Evolutionary conservation across 2,113 vertebrate species (phyloP).

Genomic region (Chaetodon auriga): DNA sequence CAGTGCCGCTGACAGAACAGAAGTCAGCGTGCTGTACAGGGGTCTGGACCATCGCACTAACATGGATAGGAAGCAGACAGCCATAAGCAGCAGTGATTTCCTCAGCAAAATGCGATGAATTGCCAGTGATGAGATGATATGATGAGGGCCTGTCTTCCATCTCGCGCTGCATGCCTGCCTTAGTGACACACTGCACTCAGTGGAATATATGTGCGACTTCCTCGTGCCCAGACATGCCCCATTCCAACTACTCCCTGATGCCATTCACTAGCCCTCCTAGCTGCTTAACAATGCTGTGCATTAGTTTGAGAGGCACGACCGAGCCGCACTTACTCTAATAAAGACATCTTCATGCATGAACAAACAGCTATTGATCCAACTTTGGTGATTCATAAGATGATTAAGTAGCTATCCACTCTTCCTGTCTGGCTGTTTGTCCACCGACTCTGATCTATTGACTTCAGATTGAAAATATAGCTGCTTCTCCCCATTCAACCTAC

Average conservation of each 20-base stretch:
- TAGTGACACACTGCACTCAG: conserved; percentile 34
- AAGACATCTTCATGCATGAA: conserved; percentile 37
- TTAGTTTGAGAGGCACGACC: conserved; percentile 37
- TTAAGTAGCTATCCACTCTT: conserved; percentile 36
- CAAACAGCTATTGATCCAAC: conserved; percentile 52
- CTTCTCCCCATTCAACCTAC: neutral
- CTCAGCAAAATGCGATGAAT: conserved; percentile 60
- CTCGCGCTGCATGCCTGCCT: conserved; percentile 39
- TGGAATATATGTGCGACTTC: conserved; percentile 46
- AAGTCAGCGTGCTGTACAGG: conserved; percentile 9
- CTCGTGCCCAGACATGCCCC: conserved; percentile 56
- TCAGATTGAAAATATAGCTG: conserved; percentile 13
- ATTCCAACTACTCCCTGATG: conserved; percentile 38
- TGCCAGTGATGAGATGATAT: conserved; percentile 65
- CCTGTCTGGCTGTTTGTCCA: conserved; percentile 22
- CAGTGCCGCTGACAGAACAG: conserved; percentile 17
- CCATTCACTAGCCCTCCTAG: conserved; percentile 49
- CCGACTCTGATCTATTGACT: conserved; percentile 22
- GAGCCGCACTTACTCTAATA: conserved; percentile 20
- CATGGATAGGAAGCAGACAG: conserved; percentile 64
- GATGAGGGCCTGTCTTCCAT: conserved; percentile 74
- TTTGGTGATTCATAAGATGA: conserved; percentile 53
- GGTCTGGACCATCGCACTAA: conserved; percentile 8
- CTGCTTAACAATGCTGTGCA: conserved; percentile 50
- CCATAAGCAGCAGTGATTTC: conserved; percentile 71